Conservation (phyloP, 2,888 invertebrate genomes). For the Xylocampa areola region DNA sequence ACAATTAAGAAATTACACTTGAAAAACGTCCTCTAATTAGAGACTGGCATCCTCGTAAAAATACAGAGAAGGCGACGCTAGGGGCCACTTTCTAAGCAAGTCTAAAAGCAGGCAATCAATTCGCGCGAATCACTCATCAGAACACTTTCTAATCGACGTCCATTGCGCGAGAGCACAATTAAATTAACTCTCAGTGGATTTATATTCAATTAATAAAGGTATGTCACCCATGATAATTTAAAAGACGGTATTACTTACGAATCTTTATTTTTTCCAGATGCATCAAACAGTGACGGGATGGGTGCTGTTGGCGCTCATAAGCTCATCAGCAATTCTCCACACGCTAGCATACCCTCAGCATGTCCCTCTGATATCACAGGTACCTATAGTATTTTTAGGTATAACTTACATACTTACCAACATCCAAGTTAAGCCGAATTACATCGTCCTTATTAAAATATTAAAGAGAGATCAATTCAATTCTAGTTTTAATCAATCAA, state of each 20-base stretch:
- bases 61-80: slow-evolving; percentile 73
- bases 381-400: too few relatives aligned
- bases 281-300: slow-evolving; percentile 92
- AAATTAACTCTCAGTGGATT: slow-evolving; percentile 61
- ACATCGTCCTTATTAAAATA: not conserved
- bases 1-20: slow-evolving; percentile 17
- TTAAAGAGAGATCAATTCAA: not conserved
- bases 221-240: slow-evolving; percentile 3
- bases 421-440: not conserved
- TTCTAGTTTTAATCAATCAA: not conserved
- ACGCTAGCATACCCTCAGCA: slow-evolving; percentile 92
- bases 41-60: slow-evolving; percentile 76
- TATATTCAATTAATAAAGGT: slow-evolving; percentile 23
- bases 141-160: slow-evolving; percentile 87
- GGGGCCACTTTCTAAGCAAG: slow-evolving; percentile 85
- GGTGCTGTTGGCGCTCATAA: slow-evolving; percentile 92
- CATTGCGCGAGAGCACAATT: slow-evolving; percentile 76
- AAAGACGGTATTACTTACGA: slow-evolving; percentile 59
- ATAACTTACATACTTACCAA: not conserved
- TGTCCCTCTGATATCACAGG: slow-evolving; percentile 85
- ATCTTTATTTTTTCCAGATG: slow-evolving; percentile 79
- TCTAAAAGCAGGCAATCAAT: slow-evolving; percentile 84
- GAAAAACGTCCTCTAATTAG: slow-evolving; percentile 77
- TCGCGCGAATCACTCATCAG: slow-evolving; percentile 86
- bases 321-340: slow-evolving; percentile 91